Conservation (phyloP, 2,888 invertebrate species). For the Lochmaea crataegi region DNA sequence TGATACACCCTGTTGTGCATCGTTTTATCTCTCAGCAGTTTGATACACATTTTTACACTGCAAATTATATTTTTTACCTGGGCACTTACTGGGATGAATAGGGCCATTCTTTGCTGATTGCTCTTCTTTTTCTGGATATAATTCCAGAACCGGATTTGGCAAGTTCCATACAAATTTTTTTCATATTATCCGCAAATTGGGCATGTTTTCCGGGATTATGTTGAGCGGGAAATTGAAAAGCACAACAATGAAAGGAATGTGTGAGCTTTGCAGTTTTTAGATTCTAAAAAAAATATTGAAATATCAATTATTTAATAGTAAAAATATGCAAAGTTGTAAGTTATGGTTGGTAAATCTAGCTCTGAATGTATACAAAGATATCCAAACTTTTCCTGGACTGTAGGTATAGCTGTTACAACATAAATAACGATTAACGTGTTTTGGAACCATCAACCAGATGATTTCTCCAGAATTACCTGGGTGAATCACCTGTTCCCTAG, state of each 20-base stretch:
- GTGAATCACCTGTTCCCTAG: too few relatives aligned
- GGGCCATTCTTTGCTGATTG: conserved; percentile 24
- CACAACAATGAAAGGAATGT: conserved; percentile 92
- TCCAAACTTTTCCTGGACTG: too few relatives aligned
- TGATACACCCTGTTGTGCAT: not conserved
- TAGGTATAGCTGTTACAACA: too few relatives aligned
- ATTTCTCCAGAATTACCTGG: too few relatives aligned
- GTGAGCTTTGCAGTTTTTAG: conserved; percentile 79
- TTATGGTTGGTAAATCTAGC: too few relatives aligned
- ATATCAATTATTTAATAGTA: not conserved
- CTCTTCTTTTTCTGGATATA: conserved; percentile 44
- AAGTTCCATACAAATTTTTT: conserved; percentile 53
- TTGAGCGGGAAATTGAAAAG: conserved; percentile 84
- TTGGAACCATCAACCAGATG: too few relatives aligned
- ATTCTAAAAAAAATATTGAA: conserved; percentile 65
- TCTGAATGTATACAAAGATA: too few relatives aligned
- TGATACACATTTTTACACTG: too few relatives aligned
- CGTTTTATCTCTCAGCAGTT: too few relatives aligned
- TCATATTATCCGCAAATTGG: conserved; percentile 70
- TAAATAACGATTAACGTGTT: too few relatives aligned
- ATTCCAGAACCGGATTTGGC: conserved; percentile 35
- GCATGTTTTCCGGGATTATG: conserved; percentile 80
- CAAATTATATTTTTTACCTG: conserved; percentile 9
- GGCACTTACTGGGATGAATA: conserved; percentile 42
- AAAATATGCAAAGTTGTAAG: not conserved